phyloP scores from a whole-genome alignment of 1,140 invertebrate species.

The Aphaenogaster ashmeadi region DNA sequence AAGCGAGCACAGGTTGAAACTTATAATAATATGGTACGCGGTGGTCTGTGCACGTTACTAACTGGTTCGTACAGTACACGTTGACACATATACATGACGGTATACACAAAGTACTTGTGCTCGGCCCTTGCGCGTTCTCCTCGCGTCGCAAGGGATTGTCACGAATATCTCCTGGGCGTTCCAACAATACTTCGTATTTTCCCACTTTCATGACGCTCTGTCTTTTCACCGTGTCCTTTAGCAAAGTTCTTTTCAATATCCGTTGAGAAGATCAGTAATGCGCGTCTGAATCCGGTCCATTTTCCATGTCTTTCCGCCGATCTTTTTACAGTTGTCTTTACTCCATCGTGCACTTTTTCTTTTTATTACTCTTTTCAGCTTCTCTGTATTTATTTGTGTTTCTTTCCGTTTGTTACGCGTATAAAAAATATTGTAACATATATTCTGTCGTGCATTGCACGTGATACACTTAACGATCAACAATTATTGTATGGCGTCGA shows the following conservation, averaged over 20 bases:
- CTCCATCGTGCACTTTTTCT: neutral
- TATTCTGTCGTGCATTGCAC: constrained; percentile 47
- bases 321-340: neutral
- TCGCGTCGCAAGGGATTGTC: constrained; percentile 17
- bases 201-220: constrained; percentile 3
- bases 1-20: constrained; percentile 75
- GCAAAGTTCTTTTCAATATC: neutral
- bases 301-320: neutral
- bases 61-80: constrained; percentile 17
- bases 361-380: neutral
- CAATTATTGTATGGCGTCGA: constrained; percentile 18
- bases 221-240: neutral
- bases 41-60: constrained; percentile 22
- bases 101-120: constrained; percentile 43
- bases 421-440: constrained; percentile 47
- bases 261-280: constrained; percentile 11
- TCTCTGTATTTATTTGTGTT: neutral
- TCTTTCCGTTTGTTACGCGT: neutral
- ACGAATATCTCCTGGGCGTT: neutral
- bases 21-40: constrained; percentile 76
- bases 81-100: constrained; percentile 21
- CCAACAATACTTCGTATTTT: constrained; percentile 33
- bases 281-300: constrained; percentile 8
- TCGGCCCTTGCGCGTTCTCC: constrained; percentile 26
- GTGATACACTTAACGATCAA: constrained; percentile 52